These are phyloP conservation scores for Aptenodytes patagonicus DNA, from an alignment of 2,113 vertebrate species.

Conservation along the genomic window DNA sequence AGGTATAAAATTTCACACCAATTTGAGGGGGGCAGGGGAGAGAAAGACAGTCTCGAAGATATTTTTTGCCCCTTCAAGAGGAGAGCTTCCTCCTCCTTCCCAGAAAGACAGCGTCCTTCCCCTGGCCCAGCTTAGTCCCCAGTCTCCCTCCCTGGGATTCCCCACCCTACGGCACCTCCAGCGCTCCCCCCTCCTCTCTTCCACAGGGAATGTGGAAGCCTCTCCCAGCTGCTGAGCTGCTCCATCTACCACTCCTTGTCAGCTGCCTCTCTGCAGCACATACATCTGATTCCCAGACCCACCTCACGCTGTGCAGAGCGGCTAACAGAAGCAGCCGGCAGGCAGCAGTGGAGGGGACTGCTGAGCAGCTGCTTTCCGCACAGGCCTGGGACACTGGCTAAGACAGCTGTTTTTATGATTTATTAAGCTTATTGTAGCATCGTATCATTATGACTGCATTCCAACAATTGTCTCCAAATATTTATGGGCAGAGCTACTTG, in stretches of 20 bases:
- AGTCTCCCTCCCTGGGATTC: background rate
- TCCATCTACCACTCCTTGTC: constrained; percentile 4
- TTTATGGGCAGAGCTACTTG: constrained; percentile 2
- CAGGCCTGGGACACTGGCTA: background rate
- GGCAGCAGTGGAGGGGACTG: constrained; percentile 34
- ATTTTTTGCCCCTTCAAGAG: background rate
- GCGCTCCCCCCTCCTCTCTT: background rate
- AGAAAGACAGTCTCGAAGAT: background rate
- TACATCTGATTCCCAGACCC: constrained; percentile 28
- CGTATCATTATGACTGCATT: constrained; percentile 1
- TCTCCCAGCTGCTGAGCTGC: constrained; percentile 48
- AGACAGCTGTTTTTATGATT: constrained; percentile 52
- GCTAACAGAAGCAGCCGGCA: constrained; percentile 53
- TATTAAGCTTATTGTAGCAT: constrained; percentile 21
- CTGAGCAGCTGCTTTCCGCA: constrained; percentile 46
- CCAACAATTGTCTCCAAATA: constrained; percentile 58
- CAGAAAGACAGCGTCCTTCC: background rate
- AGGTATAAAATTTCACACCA: background rate
- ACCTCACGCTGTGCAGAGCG: constrained; percentile 18
- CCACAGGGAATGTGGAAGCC: background rate
- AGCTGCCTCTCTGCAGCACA: constrained; percentile 31
- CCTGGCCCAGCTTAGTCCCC: background rate
- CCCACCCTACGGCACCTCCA: background rate
- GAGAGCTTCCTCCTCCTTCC: background rate
- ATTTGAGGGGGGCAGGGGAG: background rate